These are phyloP conservation scores for Alauda arvensis DNA, from an alignment of 2,797 vertebrate genomes.

Conservation along the genomic window DNA sequence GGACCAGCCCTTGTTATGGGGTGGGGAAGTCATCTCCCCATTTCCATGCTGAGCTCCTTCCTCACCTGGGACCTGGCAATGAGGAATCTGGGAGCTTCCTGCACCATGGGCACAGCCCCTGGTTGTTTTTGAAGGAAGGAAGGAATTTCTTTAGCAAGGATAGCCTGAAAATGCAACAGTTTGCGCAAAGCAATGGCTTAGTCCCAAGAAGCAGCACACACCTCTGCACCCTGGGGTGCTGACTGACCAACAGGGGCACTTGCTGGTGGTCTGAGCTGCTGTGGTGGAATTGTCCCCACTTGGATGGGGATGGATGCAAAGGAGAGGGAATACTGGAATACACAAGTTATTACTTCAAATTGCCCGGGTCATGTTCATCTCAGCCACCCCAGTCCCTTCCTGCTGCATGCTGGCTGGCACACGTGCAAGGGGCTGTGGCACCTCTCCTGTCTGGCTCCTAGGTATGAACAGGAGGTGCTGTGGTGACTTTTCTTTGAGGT, in stretches of 20 bases:
- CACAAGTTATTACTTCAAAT: neutral
- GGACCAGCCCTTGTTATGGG: fast-evolving
- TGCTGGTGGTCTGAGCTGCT: neutral
- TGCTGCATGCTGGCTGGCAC: fast-evolving
- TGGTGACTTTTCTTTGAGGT: neutral
- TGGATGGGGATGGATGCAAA: neutral
- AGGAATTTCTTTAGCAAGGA: neutral
- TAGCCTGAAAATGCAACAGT: neutral
- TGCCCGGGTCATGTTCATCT: fast-evolving
- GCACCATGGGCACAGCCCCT: neutral
- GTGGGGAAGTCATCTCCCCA: neutral
- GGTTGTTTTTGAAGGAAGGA: neutral
- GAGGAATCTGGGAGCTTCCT: neutral
- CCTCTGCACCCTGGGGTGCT: neutral
- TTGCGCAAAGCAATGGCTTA: neutral
- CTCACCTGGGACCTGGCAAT: fast-evolving
- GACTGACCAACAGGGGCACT: neutral
- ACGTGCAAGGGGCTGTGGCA: fast-evolving
- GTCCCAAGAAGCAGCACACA: neutral
- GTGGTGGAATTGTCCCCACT: neutral
- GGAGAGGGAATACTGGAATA: neutral
- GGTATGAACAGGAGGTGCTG: neutral
- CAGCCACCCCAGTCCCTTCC: neutral
- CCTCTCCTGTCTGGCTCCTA: fast-evolving
- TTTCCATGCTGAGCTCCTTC: fast-evolving